A percentile compares a stretch with the other conserved stretches of the same genome.
phyloP scores from a whole-genome alignment of 1,140 invertebrate genomes.

The Tenebrio molitor region DNA sequence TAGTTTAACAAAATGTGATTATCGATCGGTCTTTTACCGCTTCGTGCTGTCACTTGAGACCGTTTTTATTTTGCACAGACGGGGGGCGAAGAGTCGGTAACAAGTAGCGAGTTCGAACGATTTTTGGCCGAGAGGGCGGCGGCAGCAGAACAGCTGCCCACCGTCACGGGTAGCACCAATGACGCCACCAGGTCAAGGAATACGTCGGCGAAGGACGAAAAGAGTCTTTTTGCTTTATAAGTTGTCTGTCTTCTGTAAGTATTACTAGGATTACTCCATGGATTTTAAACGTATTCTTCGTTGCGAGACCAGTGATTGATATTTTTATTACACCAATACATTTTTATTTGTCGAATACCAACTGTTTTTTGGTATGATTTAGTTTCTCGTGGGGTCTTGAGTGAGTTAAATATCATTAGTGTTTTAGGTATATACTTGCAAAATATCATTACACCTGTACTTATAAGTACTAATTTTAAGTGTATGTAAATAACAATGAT shows the following conservation, averaged over 20 bases:
- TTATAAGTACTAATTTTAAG: conserved; percentile 29
- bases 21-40: no score
- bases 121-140: conserved; percentile 92
- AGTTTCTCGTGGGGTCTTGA: conserved; percentile 1
- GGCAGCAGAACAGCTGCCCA: conserved; percentile 80
- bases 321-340: neutral
- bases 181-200: conserved; percentile 23
- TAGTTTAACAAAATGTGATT: no score
- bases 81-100: conserved; percentile 77
- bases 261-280: conserved; percentile 22
- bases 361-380: neutral
- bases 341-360: conserved; percentile 15
- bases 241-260: conserved; percentile 5
- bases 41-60: conserved; percentile 13
- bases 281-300: neutral
- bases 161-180: conserved; percentile 52
- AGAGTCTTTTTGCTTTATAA: conserved; percentile 40
- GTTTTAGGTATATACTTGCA: conserved; percentile 11
- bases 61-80: conserved; percentile 49
- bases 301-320: neutral
- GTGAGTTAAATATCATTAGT: conserved; percentile 16
- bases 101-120: conserved; percentile 92
- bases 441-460: conserved; percentile 35
- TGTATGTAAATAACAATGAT: conserved; percentile 18
- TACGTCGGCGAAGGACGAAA: conserved; percentile 26